Base-by-base conservation (phyloP, 2,888 invertebrate genomes). In the Dyspetes luteomarginatus region DNA sequence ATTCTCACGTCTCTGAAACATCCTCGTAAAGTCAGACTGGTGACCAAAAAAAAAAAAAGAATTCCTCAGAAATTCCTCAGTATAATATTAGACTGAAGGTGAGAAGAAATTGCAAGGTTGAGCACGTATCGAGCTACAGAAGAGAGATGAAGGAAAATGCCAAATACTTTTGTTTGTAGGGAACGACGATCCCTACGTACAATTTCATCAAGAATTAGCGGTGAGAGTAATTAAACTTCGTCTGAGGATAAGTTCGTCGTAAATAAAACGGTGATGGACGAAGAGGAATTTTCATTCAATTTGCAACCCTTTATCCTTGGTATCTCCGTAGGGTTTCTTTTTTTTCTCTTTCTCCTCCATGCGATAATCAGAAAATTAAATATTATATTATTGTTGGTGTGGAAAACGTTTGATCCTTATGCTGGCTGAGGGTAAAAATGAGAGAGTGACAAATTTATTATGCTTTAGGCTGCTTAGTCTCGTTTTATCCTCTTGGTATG, bases 151-250 rank as follows among this genome's bases (percentile, higher is more conserved):
- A n/a, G n/a, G 17, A 43, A 52, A 3, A 30, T 15, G 41, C 12
- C 3, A 4, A 41, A 15, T 12, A 3, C 28, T 22, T 7, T 5
- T 30, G 28, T 5, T 9, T 2, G 62, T 4, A 41, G n/a, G 12
- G n/a, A 26, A n/a, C 43, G 3, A 48, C n/a, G 12, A 41, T 26
- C 28, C 30, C 19, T 48, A 67, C 60, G 60, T 72, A 48, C 58
- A 80, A 76, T 80, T 72, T 71, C 75, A 76, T 78, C 55, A 48
- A 75, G 58, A 58, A 12, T 71, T 78, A 83, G 78, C 73, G 81
- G 36, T 45, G 48, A 22, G 30, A 36, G 56, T 80, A 72, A 81
- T 81, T 65, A 74, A 82, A 84, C 81, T 83, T 82, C 36, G 77
- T 77, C 26, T 58, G 45, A 43, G 19, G 9, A 30, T 48, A 62